Conservation (phyloP, 2,888 invertebrate species). For the Torymus tubicola region DNA sequence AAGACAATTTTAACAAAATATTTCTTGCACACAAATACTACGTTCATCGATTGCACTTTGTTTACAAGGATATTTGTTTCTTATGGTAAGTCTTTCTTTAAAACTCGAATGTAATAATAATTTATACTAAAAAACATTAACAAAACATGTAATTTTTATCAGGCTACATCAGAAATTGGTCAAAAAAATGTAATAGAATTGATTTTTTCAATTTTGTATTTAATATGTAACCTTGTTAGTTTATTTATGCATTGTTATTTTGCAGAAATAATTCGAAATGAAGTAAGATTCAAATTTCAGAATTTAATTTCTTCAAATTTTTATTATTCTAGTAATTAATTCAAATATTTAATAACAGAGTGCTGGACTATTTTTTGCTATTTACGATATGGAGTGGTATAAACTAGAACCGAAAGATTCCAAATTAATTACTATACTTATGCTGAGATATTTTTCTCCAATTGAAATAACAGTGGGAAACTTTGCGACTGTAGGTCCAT, state of each 20-base stretch:
- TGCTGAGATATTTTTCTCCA: background rate
- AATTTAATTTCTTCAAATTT: no score
- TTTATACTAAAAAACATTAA: background rate
- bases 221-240: background rate
- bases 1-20: conserved; percentile 20
- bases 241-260: background rate
- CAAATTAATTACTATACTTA: no score
- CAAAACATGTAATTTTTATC: background rate
- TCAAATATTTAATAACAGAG: no score
- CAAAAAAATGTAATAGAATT: background rate
- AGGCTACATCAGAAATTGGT: background rate
- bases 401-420: no score
- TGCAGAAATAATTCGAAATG: no score
- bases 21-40: conserved; percentile 9
- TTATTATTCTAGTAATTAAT: no score
- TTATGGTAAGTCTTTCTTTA: conserved; percentile 1
- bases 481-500: background rate
- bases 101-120: no score
- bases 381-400: no score
- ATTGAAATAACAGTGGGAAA: background rate
- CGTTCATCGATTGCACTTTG: conserved; percentile 1
- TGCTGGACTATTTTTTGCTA: no score
- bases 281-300: no score
- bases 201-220: background rate
- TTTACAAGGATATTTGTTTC: conserved; percentile 14